These are phyloP conservation scores for Muscicapa adusta DNA, from an alignment of 2,113 vertebrate species.

Conservation along the genomic window DNA sequence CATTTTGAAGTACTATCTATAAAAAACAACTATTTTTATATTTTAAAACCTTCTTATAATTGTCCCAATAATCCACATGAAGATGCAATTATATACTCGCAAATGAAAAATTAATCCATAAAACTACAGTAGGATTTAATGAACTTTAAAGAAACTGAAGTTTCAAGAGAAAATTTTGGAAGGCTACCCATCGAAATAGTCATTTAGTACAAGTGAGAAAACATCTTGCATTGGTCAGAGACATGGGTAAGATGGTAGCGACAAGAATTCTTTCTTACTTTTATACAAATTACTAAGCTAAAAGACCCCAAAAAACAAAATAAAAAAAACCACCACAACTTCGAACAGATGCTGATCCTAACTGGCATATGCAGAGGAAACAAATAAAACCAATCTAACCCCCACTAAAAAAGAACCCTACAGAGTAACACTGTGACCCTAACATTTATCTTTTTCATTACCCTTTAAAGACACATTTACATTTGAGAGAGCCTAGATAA, in stretches of 20 bases:
- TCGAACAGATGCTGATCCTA: neutral
- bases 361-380: neutral
- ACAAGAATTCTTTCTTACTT: neutral
- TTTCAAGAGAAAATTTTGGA: neutral
- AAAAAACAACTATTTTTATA: neutral
- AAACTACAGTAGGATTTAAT: neutral
- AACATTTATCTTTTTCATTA: neutral
- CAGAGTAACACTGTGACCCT: neutral
- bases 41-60: neutral
- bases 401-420: fast-evolving
- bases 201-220: neutral
- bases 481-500: neutral
- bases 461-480: neutral
- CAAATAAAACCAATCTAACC: neutral
- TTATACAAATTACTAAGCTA: neutral
- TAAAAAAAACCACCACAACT: neutral
- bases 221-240: neutral
- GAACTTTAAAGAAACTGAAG: neutral
- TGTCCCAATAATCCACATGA: neutral
- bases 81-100: neutral
- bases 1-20: neutral
- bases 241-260: neutral
- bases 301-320: neutral
- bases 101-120: neutral
- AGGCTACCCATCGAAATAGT: neutral